Percentiles rank a stretch among this genome's conserved stretches.
These are phyloP conservation scores for Drosophila albomicans DNA, from an alignment of 1,140 invertebrate genomes.

Conservation along the genomic window DNA sequence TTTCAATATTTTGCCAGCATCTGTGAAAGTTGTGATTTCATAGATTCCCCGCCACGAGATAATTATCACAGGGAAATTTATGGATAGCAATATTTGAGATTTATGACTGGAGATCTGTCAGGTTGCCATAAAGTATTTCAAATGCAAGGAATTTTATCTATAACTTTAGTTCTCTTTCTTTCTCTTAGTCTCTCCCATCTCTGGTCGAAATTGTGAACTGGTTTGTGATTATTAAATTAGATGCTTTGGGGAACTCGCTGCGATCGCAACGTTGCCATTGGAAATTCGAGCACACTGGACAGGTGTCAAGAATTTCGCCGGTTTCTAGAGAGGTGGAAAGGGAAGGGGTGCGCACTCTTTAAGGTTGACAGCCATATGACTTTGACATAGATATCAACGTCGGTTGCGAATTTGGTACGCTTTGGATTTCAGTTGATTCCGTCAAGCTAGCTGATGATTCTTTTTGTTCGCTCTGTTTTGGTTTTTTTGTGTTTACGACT, in stretches of 20 bases:
- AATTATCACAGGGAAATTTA: conserved; percentile 7
- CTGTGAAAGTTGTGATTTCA: conserved; percentile 13
- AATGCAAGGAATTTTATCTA: not conserved
- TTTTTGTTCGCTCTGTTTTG: not conserved
- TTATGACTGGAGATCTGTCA: conserved; percentile 2
- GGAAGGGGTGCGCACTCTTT: not conserved
- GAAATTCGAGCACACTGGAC: conserved; percentile 55
- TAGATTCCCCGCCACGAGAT: not conserved
- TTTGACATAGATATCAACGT: conserved; percentile 72
- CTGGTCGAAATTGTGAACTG: not conserved
- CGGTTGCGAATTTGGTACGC: conserved; percentile 32
- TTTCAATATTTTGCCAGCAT: conserved; percentile 51
- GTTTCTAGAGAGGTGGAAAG: not conserved
- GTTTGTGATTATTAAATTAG: conserved; percentile 24
- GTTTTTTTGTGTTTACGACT: conserved; percentile 30
- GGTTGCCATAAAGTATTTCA: not conserved
- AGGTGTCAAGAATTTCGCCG: conserved; percentile 59
- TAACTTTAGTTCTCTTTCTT: not conserved
- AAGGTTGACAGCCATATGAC: conserved; percentile 53
- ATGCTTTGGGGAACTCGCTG: conserved; percentile 5
- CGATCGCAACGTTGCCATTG: conserved; percentile 38
- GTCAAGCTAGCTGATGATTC: conserved; percentile 6
- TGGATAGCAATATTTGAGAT: not conserved
- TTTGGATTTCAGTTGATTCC: conserved; percentile 36
- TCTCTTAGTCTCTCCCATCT: not conserved